A percentile compares a stretch with the other conserved stretches of the same genome.
Conservation (phyloP, 2,113 vertebrate species). For the Hemiscyllium ocellatum region DNA sequence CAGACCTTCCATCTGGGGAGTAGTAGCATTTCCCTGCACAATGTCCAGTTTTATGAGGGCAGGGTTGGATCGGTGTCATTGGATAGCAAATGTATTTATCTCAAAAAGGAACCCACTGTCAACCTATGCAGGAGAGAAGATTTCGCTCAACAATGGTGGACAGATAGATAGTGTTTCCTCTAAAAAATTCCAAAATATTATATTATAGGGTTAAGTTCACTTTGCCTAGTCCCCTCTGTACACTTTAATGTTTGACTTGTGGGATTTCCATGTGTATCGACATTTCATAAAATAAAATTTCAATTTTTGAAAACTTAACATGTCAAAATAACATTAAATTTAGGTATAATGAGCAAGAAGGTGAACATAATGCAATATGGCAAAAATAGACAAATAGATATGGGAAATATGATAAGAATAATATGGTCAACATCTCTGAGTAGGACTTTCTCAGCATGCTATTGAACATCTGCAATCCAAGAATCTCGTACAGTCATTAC, state of each 20-base stretch:
- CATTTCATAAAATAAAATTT: background rate
- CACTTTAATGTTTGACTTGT: background rate
- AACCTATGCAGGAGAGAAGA: background rate
- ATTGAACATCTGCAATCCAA: background rate
- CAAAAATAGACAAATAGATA: background rate
- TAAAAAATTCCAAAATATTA: background rate
- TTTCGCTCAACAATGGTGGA: background rate
- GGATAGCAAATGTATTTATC: background rate
- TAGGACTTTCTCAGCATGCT: background rate
- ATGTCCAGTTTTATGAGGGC: background rate
- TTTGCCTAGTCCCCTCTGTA: background rate
- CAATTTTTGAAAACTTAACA: background rate
- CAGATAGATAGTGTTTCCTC: background rate
- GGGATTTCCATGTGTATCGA: background rate
- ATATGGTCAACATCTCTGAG: background rate
- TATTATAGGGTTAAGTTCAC: background rate
- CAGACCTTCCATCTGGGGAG: background rate
- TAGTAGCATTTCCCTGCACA: background rate
- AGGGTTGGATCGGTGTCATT: background rate
- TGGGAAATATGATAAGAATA: background rate
- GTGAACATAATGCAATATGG: background rate
- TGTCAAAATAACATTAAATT: background rate
- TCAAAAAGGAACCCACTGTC: background rate
- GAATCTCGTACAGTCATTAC: background rate
- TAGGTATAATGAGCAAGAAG: background rate